phyloP scores from a whole-genome alignment of 1,140 invertebrate genomes.

The Brachystomella parvula region DNA sequence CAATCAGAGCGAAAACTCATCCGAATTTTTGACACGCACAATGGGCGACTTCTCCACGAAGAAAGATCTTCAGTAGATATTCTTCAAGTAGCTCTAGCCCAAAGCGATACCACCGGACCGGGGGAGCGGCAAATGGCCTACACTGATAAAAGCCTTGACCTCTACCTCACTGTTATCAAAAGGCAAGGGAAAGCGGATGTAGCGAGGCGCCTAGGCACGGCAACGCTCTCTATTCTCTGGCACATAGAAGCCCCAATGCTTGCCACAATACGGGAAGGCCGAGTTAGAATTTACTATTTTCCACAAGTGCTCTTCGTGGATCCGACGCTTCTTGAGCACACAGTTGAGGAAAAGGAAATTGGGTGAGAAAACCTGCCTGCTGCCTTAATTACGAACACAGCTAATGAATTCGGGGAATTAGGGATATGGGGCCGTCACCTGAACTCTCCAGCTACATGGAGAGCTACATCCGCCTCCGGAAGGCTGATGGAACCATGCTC shows the following conservation, averaged over 20 bases:
- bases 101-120: constrained; percentile 39
- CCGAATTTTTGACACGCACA: constrained; percentile 73
- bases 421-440: constrained; percentile 73
- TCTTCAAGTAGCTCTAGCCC: constrained; percentile 27
- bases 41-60: constrained; percentile 53
- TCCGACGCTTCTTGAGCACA: constrained; percentile 57
- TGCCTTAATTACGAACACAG: background rate
- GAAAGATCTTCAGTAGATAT: constrained; percentile 12
- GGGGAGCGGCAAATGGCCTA: constrained; percentile 65
- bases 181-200: constrained; percentile 21
- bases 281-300: constrained; percentile 76
- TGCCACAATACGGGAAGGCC: constrained; percentile 70
- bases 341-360: constrained; percentile 56
- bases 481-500: constrained; percentile 61
- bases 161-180: constrained; percentile 57
- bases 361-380: constrained; percentile 44
- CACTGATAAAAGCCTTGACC: constrained; percentile 71
- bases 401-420: constrained; percentile 37
- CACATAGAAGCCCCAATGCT: constrained; percentile 74
- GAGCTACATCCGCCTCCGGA: constrained; percentile 63
- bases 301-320: constrained; percentile 68
- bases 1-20: constrained; percentile 55
- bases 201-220: constrained; percentile 42
- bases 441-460: constrained; percentile 67
- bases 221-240: constrained; percentile 73